phyloP scores from a whole-genome alignment of 1,140 invertebrate genomes.

The Diorhabda elongata region DNA sequence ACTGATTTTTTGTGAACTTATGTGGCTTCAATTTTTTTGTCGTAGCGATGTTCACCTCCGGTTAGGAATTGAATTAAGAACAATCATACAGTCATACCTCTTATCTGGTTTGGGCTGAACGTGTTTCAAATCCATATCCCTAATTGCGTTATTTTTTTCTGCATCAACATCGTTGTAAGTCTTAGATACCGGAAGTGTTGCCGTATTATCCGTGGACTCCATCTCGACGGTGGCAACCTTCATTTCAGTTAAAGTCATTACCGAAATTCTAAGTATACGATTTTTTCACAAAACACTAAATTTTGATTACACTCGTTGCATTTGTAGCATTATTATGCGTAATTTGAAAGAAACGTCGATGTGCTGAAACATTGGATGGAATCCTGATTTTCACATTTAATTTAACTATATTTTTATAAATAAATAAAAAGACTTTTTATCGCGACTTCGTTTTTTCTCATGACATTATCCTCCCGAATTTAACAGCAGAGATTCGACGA shows the following conservation, averaged over 20 bases:
- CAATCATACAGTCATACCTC: slow-evolving; percentile 56
- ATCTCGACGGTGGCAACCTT: slow-evolving; percentile 81
- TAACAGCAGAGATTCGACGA: slow-evolving; percentile 1
- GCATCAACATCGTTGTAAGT: slow-evolving; percentile 33
- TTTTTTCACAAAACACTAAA: background rate
- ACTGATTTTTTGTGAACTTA: no score
- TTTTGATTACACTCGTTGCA: background rate
- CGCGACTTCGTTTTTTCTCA: background rate
- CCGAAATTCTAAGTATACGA: background rate
- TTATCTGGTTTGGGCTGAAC: slow-evolving; percentile 74
- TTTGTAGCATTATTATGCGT: background rate
- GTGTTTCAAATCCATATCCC: slow-evolving; percentile 81
- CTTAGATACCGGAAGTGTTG: slow-evolving; percentile 68
- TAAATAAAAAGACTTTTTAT: background rate
- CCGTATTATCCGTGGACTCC: slow-evolving; percentile 78
- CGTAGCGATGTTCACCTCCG: no score
- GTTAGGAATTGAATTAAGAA: no score
- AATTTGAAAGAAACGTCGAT: background rate
- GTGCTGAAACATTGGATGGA: background rate
- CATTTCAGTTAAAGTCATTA: slow-evolving; percentile 45
- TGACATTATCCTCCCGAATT: background rate
- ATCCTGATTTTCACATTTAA: background rate
- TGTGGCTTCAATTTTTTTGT: no score
- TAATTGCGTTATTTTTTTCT: slow-evolving; percentile 69
- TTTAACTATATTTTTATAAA: background rate